Evolutionary conservation across 2,888 invertebrate genomes (phyloP).

Genomic region (Leptura quadrifasciata): DNA sequence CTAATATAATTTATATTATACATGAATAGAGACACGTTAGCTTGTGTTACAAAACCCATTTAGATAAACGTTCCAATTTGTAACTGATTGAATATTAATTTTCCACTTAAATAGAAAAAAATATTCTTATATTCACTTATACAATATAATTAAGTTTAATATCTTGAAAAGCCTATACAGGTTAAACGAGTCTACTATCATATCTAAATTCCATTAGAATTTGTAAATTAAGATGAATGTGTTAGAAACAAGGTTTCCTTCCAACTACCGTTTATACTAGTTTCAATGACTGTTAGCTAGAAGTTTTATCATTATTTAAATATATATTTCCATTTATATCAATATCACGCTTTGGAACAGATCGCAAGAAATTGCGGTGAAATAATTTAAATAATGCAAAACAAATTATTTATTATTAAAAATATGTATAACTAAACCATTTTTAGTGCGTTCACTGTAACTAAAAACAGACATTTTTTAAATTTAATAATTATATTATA

Average conservation of each 20-base stretch:
- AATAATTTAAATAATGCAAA: too few species aligned
- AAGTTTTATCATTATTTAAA: neutral
- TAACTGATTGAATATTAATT: conserved; percentile 9
- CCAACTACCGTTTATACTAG: conserved; percentile 23
- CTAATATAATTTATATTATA: neutral
- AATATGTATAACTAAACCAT: too few species aligned
- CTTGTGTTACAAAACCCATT: neutral
- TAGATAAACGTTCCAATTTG: conserved; percentile 20
- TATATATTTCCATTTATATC: neutral
- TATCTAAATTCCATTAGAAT: conserved; percentile 31
- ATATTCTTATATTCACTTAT: conserved; percentile 16
- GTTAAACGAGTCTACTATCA: conserved; percentile 18
- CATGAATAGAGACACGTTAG: conserved; percentile 7
- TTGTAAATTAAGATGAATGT: conserved; percentile 35
- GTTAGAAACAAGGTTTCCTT: conserved; percentile 28
- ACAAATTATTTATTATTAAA: too few species aligned
- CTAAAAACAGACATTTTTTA: too few species aligned
- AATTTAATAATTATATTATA: too few species aligned
- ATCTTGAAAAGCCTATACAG: conserved; percentile 1
- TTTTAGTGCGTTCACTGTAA: too few species aligned
- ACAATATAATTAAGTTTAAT: conserved; percentile 18
- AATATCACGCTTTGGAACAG: too few species aligned
- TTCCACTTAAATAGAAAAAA: neutral
- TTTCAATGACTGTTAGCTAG: neutral
- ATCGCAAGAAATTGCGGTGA: too few species aligned